These are phyloP conservation scores for Diorhabda elongata DNA, from an alignment of 1,140 invertebrate genomes.

Conservation along the genomic window DNA sequence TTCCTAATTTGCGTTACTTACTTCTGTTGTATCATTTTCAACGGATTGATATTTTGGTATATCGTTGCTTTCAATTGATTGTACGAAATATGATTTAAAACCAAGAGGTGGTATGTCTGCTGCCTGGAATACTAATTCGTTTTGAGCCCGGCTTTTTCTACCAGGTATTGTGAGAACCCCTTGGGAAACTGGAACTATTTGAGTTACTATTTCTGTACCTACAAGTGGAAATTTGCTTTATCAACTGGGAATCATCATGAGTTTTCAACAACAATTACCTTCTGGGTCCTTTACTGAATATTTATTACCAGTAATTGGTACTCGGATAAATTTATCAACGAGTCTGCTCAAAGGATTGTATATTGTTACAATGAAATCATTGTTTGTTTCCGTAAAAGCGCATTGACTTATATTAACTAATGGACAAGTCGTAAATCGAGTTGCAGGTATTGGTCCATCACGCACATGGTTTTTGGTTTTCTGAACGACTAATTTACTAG, in stretches of 20 bases:
- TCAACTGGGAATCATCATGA: not conserved
- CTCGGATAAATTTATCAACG: constrained; percentile 60
- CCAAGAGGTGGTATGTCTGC: constrained; percentile 62
- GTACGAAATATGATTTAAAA: constrained; percentile 59
- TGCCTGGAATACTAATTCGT: constrained; percentile 66
- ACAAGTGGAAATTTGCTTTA: constrained; percentile 13
- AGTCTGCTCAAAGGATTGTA: constrained; percentile 77
- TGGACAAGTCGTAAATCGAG: constrained; percentile 28
- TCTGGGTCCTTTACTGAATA: constrained; percentile 63
- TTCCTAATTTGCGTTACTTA: too few species aligned
- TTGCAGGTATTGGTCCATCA: constrained; percentile 10
- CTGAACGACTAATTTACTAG: constrained; percentile 10
- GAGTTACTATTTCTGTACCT: constrained; percentile 54
- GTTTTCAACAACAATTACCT: constrained; percentile 44
- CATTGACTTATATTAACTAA: constrained; percentile 61
- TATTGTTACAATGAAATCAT: constrained; percentile 64
- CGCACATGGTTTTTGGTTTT: not conserved
- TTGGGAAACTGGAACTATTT: constrained; percentile 61
- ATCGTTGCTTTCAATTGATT: constrained; percentile 6
- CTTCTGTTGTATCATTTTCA: not conserved
- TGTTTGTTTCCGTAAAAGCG: constrained; percentile 57
- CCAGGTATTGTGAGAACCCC: constrained; percentile 60
- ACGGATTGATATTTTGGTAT: not conserved
- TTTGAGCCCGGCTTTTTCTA: constrained; percentile 54
- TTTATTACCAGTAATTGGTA: constrained; percentile 62